A percentile compares a stretch with the other conserved stretches of the same genome.
These are phyloP conservation scores for Gymnocephalus cernua DNA, from an alignment of 2,113 vertebrate genomes.

Conservation along the genomic window DNA sequence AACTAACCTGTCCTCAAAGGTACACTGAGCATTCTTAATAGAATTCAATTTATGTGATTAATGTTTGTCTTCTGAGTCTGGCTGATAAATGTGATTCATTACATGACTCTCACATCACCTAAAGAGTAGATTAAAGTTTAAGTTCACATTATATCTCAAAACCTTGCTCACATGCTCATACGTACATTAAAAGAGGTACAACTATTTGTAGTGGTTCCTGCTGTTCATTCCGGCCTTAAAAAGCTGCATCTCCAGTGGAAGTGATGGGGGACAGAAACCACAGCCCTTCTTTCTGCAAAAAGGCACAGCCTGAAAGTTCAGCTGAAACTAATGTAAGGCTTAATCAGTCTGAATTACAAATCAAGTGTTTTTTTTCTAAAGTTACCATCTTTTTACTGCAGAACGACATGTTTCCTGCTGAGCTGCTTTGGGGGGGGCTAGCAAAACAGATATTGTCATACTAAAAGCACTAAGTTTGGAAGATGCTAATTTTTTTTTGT, in stretches of 20 bases:
- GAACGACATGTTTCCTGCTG: not conserved
- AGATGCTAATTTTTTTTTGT: not conserved
- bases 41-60: not conserved
- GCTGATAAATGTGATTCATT: not conserved
- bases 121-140: conserved; percentile 19
- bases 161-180: not conserved
- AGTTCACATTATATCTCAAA: conserved; percentile 13
- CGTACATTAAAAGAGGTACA: not conserved
- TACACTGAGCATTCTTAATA: conserved; percentile 66
- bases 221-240: not conserved
- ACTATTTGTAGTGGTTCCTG: not conserved
- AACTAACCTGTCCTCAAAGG: conserved; percentile 73
- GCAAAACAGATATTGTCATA: too few relatives aligned
- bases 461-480: not conserved
- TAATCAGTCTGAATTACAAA: not conserved
- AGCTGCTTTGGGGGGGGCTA: not conserved
- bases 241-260: not conserved
- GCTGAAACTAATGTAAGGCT: too few relatives aligned
- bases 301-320: too few relatives aligned
- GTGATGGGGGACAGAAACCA: not conserved
- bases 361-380: not conserved
- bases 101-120: conserved; percentile 26
- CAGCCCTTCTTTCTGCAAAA: not conserved
- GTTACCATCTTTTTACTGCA: not conserved
- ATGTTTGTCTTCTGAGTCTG: not conserved